Conservation (phyloP, 2,113 vertebrate genomes). For the Seriola quinqueradiata region DNA sequence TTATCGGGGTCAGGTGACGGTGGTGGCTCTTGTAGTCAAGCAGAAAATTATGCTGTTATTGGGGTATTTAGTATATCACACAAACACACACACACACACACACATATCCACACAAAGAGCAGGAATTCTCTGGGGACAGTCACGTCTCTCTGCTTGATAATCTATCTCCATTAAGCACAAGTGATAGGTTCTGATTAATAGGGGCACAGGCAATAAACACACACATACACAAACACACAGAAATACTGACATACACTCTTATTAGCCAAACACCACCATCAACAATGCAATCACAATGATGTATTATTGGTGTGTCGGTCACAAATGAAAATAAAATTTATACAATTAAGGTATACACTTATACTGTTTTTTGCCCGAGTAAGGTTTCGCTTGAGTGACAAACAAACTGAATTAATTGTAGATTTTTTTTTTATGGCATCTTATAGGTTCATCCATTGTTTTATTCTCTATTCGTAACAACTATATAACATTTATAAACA, state of each 20-base stretch:
- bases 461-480: background rate
- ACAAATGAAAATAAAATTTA: slow-evolving; percentile 61
- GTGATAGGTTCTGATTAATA: slow-evolving; percentile 82
- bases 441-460: background rate
- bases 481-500: background rate
- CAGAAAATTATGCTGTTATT: slow-evolving; percentile 67
- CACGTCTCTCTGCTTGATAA: slow-evolving; percentile 77
- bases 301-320: slow-evolving; percentile 62
- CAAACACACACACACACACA: slow-evolving; percentile 13
- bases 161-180: slow-evolving; percentile 81
- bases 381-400: slow-evolving; percentile 12
- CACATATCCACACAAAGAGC: slow-evolving; percentile 9
- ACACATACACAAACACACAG: slow-evolving; percentile 58
- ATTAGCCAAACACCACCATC: slow-evolving; percentile 43
- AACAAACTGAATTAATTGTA: slow-evolving; percentile 20
- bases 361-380: slow-evolving; percentile 12
- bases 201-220: slow-evolving; percentile 62
- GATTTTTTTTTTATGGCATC: background rate
- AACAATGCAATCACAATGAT: slow-evolving; percentile 65
- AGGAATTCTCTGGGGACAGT: slow-evolving; percentile 65
- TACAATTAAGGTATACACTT: slow-evolving; percentile 36
- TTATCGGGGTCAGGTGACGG: slow-evolving; percentile 54
- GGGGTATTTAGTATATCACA: slow-evolving; percentile 45
- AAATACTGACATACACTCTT: slow-evolving; percentile 62
- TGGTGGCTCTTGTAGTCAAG: slow-evolving; percentile 61